Evolutionary conservation across 2,797 vertebrate genomes (phyloP), one percentile per base, ranked within the genome.

Genomic region (Centroberyx gerrardi): DNA sequence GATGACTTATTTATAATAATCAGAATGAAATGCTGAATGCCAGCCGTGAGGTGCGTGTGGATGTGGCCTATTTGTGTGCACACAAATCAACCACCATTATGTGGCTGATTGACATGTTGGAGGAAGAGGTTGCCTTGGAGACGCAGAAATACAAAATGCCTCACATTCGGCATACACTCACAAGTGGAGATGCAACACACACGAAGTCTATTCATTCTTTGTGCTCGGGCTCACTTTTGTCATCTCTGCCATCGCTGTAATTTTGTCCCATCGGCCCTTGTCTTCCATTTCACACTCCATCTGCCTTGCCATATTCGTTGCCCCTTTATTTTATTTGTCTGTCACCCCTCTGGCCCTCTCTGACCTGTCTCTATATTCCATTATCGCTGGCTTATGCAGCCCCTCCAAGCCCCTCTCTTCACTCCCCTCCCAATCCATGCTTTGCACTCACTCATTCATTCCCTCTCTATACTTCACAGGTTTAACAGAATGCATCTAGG

Each of bases 101-200:
- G 55, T 17, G 44, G 55, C 29, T 68, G 88, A 93, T 84, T 91
- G 92, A 84, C 88, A 87, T 73, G 81, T 52, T 71, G 67, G 78
- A 75, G 71, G 60, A 89, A 69, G 76, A 67, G 74, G 91, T 93
- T 93, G 87, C 90, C 90, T 64, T 91, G 90, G 92, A 88, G 91
- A 93, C 81, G 28, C 61, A 78, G 72, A 86, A 86, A 92, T 64
- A 92, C 80, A 90, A 89, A 89, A 92, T 90, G 78, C 72, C 76
- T 82, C 17, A 36, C 63, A 86, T 83, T 91, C 68, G 48, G 29
- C 27, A 44, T 54, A 28, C 51, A 49, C 76, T 68, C 60, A 31
- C 73, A 79, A 88, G 81, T 70, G 64, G 64, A 81, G 74, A 86
- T 13, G 46, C 70, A 36, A 56, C 7, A 15, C 48, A 38, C 28